Evolutionary conservation across 2,113 vertebrate genomes (phyloP).

Genomic region (Coregonus clupeaformis): DNA sequence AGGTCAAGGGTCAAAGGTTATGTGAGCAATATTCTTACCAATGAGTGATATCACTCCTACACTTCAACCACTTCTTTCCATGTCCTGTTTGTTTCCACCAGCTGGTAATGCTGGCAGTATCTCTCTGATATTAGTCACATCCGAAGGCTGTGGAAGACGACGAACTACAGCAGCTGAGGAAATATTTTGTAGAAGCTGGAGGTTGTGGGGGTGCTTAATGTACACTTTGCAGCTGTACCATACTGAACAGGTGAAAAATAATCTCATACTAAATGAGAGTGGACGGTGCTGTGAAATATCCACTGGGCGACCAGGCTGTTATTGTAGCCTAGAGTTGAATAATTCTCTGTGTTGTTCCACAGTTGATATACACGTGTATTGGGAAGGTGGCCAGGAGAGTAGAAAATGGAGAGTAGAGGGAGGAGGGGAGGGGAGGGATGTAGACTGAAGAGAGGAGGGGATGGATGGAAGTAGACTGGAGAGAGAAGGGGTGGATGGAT

Average conservation of each 20-base stretch:
- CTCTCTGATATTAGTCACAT: background rate
- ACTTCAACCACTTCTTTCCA: constrained; percentile 33
- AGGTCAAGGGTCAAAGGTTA: background rate
- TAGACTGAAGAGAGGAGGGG: background rate
- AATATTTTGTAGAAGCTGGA: background rate
- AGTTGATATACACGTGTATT: constrained; percentile 2
- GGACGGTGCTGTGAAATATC: constrained; percentile 2
- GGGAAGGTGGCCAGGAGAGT: background rate
- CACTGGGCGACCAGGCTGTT: background rate
- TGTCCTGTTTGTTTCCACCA: constrained; percentile 18
- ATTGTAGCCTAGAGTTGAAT: constrained; percentile 17
- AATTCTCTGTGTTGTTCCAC: constrained; percentile 24
- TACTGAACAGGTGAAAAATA: background rate
- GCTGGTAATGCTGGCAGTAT: constrained; percentile 24
- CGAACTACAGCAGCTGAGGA: too few species aligned
- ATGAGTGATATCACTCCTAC: constrained; percentile 40
- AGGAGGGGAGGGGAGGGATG: too few species aligned
- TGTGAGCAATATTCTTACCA: background rate
- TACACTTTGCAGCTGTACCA: background rate
- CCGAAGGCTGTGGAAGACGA: too few species aligned
- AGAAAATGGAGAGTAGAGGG: background rate
- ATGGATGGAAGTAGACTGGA: background rate
- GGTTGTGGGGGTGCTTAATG: background rate
- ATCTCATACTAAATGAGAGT: constrained; percentile 13
- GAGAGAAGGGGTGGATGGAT: background rate